Evolutionary conservation across 2,888 invertebrate species (phyloP).

Genomic region (Brenthis ino): DNA sequence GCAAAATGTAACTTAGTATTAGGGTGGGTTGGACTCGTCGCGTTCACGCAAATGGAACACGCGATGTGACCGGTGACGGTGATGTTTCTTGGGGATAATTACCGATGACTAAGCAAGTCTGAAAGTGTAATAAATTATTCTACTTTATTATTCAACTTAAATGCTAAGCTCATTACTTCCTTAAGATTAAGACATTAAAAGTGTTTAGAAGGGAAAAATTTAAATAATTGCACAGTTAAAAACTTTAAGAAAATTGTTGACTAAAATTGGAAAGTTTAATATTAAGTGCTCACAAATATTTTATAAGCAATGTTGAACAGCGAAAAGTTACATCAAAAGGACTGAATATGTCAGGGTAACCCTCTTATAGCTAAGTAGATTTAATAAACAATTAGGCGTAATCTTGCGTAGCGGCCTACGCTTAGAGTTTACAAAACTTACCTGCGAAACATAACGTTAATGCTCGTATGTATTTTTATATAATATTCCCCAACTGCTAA

Average conservation of each 20-base stretch:
- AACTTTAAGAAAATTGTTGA: not conserved
- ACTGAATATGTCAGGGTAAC: too few relatives aligned
- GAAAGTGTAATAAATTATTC: constrained; percentile 19
- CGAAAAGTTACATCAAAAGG: too few relatives aligned
- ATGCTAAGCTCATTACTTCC: not conserved
- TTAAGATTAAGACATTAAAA: not conserved
- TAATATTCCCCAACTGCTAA: too few relatives aligned
- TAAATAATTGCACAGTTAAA: not conserved
- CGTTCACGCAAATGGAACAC: constrained; percentile 12
- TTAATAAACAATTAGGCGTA: too few relatives aligned
- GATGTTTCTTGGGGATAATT: constrained; percentile 18
- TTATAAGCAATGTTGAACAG: too few relatives aligned
- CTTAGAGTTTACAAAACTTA: too few relatives aligned
- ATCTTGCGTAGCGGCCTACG: too few relatives aligned
- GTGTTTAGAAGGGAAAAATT: not conserved
- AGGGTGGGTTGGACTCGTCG: constrained; percentile 17
- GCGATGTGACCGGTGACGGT: not conserved
- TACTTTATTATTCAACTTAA: not conserved
- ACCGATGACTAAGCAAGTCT: constrained; percentile 18
- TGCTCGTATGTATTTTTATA: too few relatives aligned
- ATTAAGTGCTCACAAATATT: too few relatives aligned
- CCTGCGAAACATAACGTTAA: too few relatives aligned
- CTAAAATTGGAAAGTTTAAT: too few relatives aligned
- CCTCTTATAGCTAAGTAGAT: too few relatives aligned
- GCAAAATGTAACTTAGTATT: constrained; percentile 13